Conservation (phyloP, 2,888 invertebrate genomes). For the Platycheirus albimanus region DNA sequence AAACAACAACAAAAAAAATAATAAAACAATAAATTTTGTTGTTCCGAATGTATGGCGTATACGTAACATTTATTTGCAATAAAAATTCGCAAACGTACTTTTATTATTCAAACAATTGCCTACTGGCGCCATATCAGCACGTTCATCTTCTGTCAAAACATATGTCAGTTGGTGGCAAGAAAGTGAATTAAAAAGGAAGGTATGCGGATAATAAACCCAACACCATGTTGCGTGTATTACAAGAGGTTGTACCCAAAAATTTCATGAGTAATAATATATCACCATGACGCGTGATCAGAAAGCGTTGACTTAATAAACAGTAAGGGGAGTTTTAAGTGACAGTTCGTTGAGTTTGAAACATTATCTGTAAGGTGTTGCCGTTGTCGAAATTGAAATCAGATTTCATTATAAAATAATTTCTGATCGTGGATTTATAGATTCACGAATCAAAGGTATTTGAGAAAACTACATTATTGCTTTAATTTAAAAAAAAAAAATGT, state of each 20-base stretch:
- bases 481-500: no score
- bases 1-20: no score
- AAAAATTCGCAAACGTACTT: slow-evolving; percentile 22
- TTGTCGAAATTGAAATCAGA: no score
- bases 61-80: slow-evolving; percentile 47
- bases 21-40: not conserved
- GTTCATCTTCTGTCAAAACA: slow-evolving; percentile 20
- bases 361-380: slow-evolving; percentile 2
- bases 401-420: no score
- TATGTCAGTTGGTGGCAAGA: slow-evolving; percentile 15
- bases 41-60: slow-evolving; percentile 48
- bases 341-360: slow-evolving; percentile 15
- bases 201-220: slow-evolving; percentile 3
- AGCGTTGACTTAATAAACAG: not conserved
- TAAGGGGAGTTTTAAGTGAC: slow-evolving; percentile 28
- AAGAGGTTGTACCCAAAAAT: not conserved
- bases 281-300: slow-evolving; percentile 22
- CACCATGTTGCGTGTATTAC: slow-evolving; percentile 31
- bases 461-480: no score
- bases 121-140: slow-evolving; percentile 18
- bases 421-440: no score
- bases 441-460: no score
- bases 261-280: not conserved
- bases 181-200: slow-evolving; percentile 5
- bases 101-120: slow-evolving; percentile 28